Conservation (phyloP, 2,888 invertebrate species). For the Dugesia japonica region DNA sequence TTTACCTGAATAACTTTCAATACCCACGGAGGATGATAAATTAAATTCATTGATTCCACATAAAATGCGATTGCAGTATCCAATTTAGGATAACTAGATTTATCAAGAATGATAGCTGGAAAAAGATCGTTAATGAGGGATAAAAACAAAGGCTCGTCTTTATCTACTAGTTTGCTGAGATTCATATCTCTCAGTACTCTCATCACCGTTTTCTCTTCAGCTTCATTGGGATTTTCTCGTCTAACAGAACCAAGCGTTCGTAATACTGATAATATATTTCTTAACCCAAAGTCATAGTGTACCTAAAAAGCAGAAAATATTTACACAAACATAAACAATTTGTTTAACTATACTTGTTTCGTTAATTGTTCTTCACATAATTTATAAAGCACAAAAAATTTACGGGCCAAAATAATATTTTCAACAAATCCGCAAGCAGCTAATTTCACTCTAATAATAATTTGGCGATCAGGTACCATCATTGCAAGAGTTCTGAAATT, state of each 20-base stretch:
- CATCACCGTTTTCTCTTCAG: constrained; percentile 89
- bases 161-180: constrained; percentile 78
- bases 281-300: background rate
- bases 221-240: constrained; percentile 71
- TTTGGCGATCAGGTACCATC: constrained; percentile 95
- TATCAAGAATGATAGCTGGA: constrained; percentile 79
- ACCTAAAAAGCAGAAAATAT: no score
- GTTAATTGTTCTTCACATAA: constrained; percentile 88
- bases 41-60: constrained; percentile 58
- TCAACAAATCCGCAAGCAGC: constrained; percentile 87
- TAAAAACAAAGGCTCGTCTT: constrained; percentile 90
- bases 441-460: constrained; percentile 81
- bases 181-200: constrained; percentile 87
- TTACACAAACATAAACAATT: no score
- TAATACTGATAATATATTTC: constrained; percentile 65
- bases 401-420: constrained; percentile 78
- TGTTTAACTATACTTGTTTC: constrained; percentile 87
- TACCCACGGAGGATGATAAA: constrained; percentile 72
- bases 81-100: constrained; percentile 70
- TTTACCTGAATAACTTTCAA: constrained; percentile 56
- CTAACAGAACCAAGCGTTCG: constrained; percentile 82
- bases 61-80: constrained; percentile 72
- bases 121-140: constrained; percentile 84
- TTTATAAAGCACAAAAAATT: constrained; percentile 87
- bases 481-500: constrained; percentile 91